Evolutionary conservation across 2,888 invertebrate species (phyloP), one percentile per base, ranked within the genome.

Genomic region (Empis stercorea): DNA sequence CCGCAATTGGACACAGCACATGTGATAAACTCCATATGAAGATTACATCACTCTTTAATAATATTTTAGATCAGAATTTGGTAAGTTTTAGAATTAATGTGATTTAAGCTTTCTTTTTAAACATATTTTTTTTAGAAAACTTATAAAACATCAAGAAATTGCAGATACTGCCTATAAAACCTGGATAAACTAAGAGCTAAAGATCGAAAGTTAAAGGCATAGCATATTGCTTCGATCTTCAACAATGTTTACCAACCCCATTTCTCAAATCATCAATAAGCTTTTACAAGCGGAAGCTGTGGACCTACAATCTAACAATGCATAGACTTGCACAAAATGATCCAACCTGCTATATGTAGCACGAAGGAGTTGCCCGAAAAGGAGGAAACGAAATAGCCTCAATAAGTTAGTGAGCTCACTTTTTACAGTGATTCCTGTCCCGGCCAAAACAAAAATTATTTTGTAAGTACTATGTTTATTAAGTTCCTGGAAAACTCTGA

Each of bases 361-460:
- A 27, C 30, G 41, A 41, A 27, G 30, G 27, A 4, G 30, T 41
- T 15, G 30, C 27, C 6, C 27, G 14, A n/a, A 11, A 23, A 10
- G 41, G 14, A 9, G 14, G 27, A 14, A 41, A 40, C 20, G 14
- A 40, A 23, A 27, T n/a, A 9, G 40, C 40, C 2, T 40, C 40
- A 16, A 20, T 3, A 20, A 4, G 20, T 20, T 20, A 4, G 20
- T 20, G 20, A 20, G 20, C 20, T 40, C 4, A 40, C 39, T 17
- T 20, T 40, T 40, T 40, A 40, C 39, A 40, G 39, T 14, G 39
- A 20, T n/a, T n/a, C n/a, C n/a, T n/a, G n/a, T n/a, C n/a, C n/a
- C n/a, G 11, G 2, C 13, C 23, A 40, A 14, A 20, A 13, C 13
- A 20, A 27, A 9, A 23, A 40, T 40, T 23, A 2, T n/a, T n/a